Base-by-base conservation (phyloP, 2,113 vertebrate species). In the Acanthisitta chloris region DNA sequence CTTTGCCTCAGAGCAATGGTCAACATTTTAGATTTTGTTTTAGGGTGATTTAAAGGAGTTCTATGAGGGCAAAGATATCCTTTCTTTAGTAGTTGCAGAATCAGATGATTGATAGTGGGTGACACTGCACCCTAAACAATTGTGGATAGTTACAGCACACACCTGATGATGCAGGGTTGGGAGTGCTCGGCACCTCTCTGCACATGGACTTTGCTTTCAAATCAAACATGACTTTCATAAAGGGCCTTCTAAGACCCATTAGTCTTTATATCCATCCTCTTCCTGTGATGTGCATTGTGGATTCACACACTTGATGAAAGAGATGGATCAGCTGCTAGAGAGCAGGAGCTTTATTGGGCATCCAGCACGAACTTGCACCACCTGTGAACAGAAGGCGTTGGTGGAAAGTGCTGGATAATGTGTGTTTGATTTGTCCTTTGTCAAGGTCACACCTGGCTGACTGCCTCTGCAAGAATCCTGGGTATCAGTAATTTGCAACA, bases 401-500 rank as follows among this genome's bases (percentile, higher is more conserved):
- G 45, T 83, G 83, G 84, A 93, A 93, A 93, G 25, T 18, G 26
- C 17, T 34, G 26, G 62, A 76, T 92, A 95, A 93, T 58, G 11
- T 51, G 28, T 64, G 38, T 65, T 81, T 91, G 57, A 83, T 96
- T 92, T 93, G 80, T 88, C 76, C 43, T 86, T 94, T 80, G 29
- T 92, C 69, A 87, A 95, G 79, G 77, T 96, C 71, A 81, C 46
- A 86, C 80, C 55, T 58, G 48, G 24, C 93, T 77, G 89, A 85
- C 71, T 91, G 73, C 65, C 43, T 65, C 52, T 80, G 59, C 40
- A 81, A 78, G 80, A 79, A 91, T 61, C 62, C 42, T 45, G 74
- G 61, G 57, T 89, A 71, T 81, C 38, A 54, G 76, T 95, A 96
- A 97, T 96, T 96, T 96, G 90, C 84, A 71, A n/a, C 42, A 61